Evolutionary conservation across 2,888 invertebrate genomes (phyloP).

Genomic region (Cephus spinipes): DNA sequence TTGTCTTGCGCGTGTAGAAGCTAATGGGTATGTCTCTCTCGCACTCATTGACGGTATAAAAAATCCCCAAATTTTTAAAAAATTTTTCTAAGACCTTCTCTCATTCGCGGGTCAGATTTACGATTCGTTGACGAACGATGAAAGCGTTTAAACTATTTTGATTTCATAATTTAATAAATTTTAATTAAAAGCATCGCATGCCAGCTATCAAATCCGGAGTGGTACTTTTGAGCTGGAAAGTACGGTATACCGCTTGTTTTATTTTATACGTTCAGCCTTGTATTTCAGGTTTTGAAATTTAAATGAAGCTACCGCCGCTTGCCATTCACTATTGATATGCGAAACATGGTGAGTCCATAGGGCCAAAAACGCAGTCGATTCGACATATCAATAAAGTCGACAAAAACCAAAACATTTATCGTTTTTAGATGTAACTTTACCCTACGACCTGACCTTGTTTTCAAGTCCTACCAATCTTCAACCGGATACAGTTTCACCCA

Average conservation of each 20-base stretch:
- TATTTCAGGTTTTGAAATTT: constrained; percentile 59
- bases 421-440: neutral
- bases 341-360: constrained; percentile 40
- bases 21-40: neutral
- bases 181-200: neutral
- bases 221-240: constrained; percentile 21
- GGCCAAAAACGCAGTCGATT: neutral
- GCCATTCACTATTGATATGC: constrained; percentile 57
- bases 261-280: constrained; percentile 56
- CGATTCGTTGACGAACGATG: neutral
- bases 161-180: neutral
- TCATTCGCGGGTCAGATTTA: neutral
- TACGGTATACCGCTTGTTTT: constrained; percentile 55
- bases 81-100: neutral
- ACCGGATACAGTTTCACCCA: neutral
- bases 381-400: neutral
- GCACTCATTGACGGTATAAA: neutral
- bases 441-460: neutral
- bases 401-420: neutral
- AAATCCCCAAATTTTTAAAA: neutral
- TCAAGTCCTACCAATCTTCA: neutral
- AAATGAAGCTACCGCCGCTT: constrained; percentile 48
- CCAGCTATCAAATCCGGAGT: neutral
- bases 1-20: neutral
- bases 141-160: neutral